Conservation (phyloP, 2,113 vertebrate species). For the Camarhynchus parvulus region DNA sequence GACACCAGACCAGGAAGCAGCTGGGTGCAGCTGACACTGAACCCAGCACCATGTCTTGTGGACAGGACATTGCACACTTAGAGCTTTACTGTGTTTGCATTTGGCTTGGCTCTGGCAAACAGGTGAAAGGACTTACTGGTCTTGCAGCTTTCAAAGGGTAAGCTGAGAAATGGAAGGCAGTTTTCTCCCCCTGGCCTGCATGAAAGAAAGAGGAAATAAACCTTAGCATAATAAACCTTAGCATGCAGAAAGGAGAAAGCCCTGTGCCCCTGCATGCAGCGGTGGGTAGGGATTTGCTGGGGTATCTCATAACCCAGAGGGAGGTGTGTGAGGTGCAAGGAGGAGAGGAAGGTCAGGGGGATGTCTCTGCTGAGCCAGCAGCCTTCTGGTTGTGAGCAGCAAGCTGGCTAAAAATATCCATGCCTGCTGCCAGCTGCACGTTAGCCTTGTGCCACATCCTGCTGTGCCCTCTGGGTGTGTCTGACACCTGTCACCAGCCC, state of each 20-base stretch:
- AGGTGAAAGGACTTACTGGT: neutral
- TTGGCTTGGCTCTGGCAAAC: constrained; percentile 2
- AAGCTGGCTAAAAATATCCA: neutral
- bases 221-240: neutral
- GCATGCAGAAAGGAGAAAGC: neutral
- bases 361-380: neutral
- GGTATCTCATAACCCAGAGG: neutral
- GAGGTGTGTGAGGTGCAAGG: neutral
- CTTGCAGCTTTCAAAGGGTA: neutral
- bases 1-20: neutral
- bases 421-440: fast-evolving
- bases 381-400: neutral
- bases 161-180: neutral
- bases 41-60: neutral
- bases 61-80: fast-evolving
- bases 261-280: fast-evolving
- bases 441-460: neutral
- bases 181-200: neutral
- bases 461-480: neutral
- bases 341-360: neutral
- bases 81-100: neutral
- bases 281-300: neutral
- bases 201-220: neutral
- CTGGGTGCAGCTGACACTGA: neutral
- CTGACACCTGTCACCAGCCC: neutral